Conservation (phyloP, 2,888 invertebrate species). For the Liopterus haemorrhoidalis region DNA sequence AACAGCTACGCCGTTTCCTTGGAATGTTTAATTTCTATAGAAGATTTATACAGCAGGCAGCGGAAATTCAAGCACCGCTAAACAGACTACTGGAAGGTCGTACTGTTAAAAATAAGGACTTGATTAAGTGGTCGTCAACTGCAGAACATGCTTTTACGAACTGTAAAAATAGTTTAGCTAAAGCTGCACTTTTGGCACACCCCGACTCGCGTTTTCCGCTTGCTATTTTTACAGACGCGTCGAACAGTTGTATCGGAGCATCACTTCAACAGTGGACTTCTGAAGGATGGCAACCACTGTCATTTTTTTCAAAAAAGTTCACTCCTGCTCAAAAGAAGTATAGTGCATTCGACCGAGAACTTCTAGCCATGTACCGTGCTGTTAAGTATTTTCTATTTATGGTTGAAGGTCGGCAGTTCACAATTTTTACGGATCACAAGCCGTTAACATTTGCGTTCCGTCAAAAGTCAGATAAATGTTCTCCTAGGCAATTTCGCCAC, state of each 20-base stretch:
- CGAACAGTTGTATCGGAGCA: no score
- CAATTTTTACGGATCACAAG: constrained; percentile 36
- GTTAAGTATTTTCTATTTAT: constrained; percentile 37
- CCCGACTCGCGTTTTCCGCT: no score
- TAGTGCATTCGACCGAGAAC: constrained; percentile 2
- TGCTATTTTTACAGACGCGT: no score
- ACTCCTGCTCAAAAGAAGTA: background rate
- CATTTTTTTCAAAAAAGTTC: background rate
- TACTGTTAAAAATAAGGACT: background rate
- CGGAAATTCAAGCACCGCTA: constrained; percentile 21
- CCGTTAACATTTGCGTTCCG: constrained; percentile 37
- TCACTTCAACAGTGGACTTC: constrained; percentile 33
- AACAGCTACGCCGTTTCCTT: constrained; percentile 22
- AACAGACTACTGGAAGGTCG: constrained; percentile 6
- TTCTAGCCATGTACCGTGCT: constrained; percentile 36
- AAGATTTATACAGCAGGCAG: constrained; percentile 21
- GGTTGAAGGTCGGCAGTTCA: constrained; percentile 35
- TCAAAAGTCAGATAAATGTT: constrained; percentile 33
- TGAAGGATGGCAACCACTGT: constrained; percentile 35
- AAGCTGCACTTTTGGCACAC: no score
- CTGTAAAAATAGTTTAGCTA: constrained; percentile 33
- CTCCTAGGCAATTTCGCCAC: constrained; percentile 38
- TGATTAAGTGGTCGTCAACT: constrained; percentile 25
- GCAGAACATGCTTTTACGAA: constrained; percentile 31
- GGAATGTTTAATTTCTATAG: constrained; percentile 25